Evolutionary conservation across 2,888 invertebrate species (phyloP).

Genomic region (Schrankia costaestrigalis): DNA sequence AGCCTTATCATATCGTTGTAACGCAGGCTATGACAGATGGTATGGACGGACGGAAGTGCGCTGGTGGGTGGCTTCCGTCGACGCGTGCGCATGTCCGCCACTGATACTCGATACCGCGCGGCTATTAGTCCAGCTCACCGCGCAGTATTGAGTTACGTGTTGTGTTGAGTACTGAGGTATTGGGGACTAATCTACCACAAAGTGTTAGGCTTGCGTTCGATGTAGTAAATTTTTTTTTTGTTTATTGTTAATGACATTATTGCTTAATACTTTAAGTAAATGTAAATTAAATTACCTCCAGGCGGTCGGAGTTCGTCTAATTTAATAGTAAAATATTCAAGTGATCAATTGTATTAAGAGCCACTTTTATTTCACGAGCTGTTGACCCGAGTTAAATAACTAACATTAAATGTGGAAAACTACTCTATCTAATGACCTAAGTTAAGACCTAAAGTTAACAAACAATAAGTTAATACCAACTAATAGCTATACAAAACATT

Average conservation of each 20-base stretch:
- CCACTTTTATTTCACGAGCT: no score
- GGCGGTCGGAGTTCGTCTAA: no score
- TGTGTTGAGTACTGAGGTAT: conserved; percentile 40
- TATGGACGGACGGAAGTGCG: conserved; percentile 54
- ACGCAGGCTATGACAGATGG: conserved; percentile 33
- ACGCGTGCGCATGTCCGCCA: conserved; percentile 61
- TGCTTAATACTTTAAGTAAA: no score
- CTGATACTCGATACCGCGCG: conserved; percentile 45
- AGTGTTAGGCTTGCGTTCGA: no score
- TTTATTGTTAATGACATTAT: no score
- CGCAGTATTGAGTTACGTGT: conserved; percentile 48
- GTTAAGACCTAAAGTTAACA: conserved; percentile 10
- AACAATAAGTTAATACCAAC: conserved; percentile 28
- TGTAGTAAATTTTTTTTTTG: no score
- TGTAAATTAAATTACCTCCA: no score
- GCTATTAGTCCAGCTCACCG: conserved; percentile 33
- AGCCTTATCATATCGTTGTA: conserved; percentile 72
- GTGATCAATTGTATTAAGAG: no score
- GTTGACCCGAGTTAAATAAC: no score
- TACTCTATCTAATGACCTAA: no score
- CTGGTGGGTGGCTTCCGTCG: conserved; percentile 63
- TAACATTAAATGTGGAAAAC: no score
- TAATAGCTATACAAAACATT: conserved; percentile 40
- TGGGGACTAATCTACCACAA: conserved; percentile 24
- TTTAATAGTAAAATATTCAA: no score